These are phyloP conservation scores for Aspidiotus rigidus DNA, from an alignment of 2,888 invertebrate species.

Conservation along the genomic window DNA sequence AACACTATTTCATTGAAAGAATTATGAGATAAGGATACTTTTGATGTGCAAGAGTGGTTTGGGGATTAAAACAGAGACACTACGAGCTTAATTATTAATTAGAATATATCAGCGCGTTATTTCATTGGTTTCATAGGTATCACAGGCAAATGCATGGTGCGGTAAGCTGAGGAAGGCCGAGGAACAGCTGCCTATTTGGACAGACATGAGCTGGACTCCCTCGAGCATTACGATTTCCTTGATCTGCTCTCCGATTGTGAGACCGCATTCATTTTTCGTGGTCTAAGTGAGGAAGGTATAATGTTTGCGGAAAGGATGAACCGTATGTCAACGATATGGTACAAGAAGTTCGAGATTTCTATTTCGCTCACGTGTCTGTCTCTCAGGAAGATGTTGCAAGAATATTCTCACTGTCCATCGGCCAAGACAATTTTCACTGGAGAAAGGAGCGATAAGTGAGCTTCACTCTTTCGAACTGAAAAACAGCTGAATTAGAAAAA, in stretches of 20 bases:
- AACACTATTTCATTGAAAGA: too few relatives aligned
- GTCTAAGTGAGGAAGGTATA: background rate
- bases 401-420: background rate
- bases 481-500: too few relatives aligned
- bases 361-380: background rate
- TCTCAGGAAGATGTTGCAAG: background rate
- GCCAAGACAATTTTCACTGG: slow-evolving; percentile 1
- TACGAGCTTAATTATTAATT: too few relatives aligned
- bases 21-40: too few relatives aligned
- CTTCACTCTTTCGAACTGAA: background rate
- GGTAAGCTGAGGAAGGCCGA: background rate
- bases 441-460: background rate
- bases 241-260: background rate
- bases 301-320: slow-evolving; percentile 1
- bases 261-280: background rate
- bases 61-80: too few relatives aligned
- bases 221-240: background rate
- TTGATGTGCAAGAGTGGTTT: too few relatives aligned
- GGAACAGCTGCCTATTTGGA: background rate
- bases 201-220: background rate
- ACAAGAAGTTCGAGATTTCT: background rate
- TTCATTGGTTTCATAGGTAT: slow-evolving; percentile 1
- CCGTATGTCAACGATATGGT: background rate
- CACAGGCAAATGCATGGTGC: background rate
- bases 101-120: background rate